phyloP scores from a whole-genome alignment of 2,888 invertebrate species.

The Rhagonycha lutea region DNA sequence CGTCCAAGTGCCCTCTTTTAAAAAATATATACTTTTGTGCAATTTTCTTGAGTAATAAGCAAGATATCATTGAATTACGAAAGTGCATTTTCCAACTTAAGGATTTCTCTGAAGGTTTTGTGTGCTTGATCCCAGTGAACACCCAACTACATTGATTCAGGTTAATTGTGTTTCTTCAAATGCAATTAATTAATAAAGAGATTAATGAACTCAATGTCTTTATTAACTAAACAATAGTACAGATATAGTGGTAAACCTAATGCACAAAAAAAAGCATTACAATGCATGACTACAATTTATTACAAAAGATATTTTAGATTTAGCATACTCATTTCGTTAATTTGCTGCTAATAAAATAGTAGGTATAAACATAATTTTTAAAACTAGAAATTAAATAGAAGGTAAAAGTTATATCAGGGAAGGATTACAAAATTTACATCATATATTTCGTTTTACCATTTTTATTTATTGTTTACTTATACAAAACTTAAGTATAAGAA shows the following conservation, averaged over 20 bases:
- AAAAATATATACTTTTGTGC: too few species aligned
- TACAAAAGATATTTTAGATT: neutral
- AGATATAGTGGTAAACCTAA: neutral
- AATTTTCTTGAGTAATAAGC: too few species aligned
- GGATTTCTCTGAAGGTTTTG: too few species aligned
- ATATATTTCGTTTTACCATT: neutral
- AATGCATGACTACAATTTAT: neutral
- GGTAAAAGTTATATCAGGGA: neutral
- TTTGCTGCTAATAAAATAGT: neutral
- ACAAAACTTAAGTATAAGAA: neutral
- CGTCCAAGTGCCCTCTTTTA: too few species aligned
- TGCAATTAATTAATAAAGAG: neutral
- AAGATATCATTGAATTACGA: too few species aligned
- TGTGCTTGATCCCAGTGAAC: too few species aligned
- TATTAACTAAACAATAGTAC: neutral
- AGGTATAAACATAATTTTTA: neutral
- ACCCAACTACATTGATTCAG: too few species aligned
- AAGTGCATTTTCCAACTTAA: too few species aligned
- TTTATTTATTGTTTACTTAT: neutral
- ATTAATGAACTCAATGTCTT: neutral
- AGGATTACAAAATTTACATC: neutral
- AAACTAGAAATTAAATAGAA: neutral
- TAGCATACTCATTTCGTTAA: neutral
- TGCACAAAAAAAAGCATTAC: neutral
- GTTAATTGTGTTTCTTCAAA: too few species aligned